Evolutionary conservation across 2,888 invertebrate genomes (phyloP), one percentile per base, ranked within the genome.

Genomic region (Campaea margaritaria): DNA sequence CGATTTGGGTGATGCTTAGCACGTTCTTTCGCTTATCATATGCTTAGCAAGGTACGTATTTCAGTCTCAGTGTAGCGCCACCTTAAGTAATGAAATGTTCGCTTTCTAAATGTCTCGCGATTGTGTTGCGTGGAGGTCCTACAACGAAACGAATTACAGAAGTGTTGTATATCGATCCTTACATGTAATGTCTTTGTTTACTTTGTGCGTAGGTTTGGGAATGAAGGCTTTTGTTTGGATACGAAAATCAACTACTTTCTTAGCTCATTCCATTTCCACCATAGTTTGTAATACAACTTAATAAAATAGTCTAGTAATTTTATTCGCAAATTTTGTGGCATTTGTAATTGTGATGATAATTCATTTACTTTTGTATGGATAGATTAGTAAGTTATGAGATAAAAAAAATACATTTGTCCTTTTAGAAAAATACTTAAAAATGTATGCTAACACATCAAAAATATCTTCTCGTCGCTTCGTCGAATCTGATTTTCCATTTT

Each of bases 101-200:
- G 61, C 66, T 53, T 64, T 62, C 67, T 65, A 68, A 68, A 71
- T 68, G 68, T 57, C 55, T 56, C 60, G 58, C 51, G 57, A 53
- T 54, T 60, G 39, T 41, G 48, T 43, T 38, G 53, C 31, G 45
- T 48, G n/a, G 8, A 12, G 8, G 11, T 27, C 39, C 21, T 47
- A 47, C 36, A 47, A 21, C 47, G 36, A 47, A 47, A 38, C 47
- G 36, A 47, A 47, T 47, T 36, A 36, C 47, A 47, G 16, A 47
- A 47, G 21, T 47, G 47, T 36, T 47, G 16, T 47, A 48, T 47
- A 47, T 47, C 36, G 15, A 12, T 16, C 36, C 36, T 36, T 47
- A 28, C 21, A 47, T 36, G 47, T 47, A 16, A 47, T 38, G 47
- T n/a, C 36, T 36, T 47, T 47, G 47, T 47, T 47, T 47, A 36